Base-by-base conservation (phyloP, 2,797 vertebrate genomes). In the Melanotaenia trifasciata region DNA sequence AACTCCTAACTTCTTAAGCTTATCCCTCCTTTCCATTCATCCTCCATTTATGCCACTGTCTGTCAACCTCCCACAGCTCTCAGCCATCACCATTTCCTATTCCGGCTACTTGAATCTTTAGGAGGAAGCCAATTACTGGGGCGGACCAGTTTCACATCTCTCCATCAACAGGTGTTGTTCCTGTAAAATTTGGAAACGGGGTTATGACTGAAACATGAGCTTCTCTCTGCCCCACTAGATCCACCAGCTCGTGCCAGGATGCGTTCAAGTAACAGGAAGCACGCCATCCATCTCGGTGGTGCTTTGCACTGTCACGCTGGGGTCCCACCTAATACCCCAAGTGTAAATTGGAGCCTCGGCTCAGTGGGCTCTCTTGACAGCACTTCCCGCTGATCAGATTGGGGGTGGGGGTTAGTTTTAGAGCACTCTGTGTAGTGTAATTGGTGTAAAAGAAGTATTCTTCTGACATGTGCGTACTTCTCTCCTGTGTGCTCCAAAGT, bases 161-260 rank as follows among this genome's bases (percentile, higher is more conserved):
- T 83, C 78, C 80, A 84, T 91, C 86, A 88, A 87, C 90, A 92
- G 86, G 88, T 92, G 87, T 62, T 84, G 67, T 72, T 67, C 20
- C 66, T 3, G 63, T 38, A 40, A 30, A 24, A 32, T 83, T 33
- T 14, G 51, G 62, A 64, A 88, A 87, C 78, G 71, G 80, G 81
- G 83, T 70, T 62, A 92, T 93, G 90, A 89, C 91, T 93, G 79
- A 92, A 93, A 93, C 92, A 93, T 92, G 89, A 92, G 90, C 73
- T 58, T 32, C 68, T 81, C 74, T 77, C 70, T 58, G 83, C 80
- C 51, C 83, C 66, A 28, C 65, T 65, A 47, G 61, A 76, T 82
- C 71, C 9, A 43, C 74, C 84, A 78, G 63, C 83, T 83, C 36
- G 67, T 75, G 40, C 79, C 64, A 13, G 70, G 70, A 82, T 81